Percentiles rank a stretch among this genome's conserved stretches.
Conservation (phyloP, 2,888 invertebrate genomes). For the Saturnia japonica region DNA sequence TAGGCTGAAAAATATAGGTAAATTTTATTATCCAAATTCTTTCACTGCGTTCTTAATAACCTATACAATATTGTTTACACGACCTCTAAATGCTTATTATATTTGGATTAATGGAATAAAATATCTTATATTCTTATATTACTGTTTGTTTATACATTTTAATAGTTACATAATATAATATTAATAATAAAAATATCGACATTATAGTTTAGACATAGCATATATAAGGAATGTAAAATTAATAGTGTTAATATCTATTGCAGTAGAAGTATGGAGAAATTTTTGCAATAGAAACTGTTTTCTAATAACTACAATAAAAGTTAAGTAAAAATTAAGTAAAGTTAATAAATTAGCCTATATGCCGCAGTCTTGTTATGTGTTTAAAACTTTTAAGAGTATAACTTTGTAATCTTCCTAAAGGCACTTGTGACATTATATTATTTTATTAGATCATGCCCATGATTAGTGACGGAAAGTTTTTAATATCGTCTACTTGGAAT, state of each 20-base stretch:
- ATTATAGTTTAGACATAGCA: background rate
- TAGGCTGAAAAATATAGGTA: background rate
- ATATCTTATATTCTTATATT: background rate
- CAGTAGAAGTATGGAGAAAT: background rate
- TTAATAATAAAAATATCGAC: background rate
- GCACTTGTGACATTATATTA: background rate
- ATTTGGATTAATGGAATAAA: background rate
- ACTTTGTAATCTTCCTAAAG: background rate
- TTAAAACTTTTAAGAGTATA: background rate
- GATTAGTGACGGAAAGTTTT: background rate
- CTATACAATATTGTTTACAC: background rate
- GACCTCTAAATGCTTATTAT: background rate
- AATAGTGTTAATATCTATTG: background rate
- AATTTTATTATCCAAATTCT: background rate
- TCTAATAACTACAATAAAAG: background rate
- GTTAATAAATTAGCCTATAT: too few species aligned
- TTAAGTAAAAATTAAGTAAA: background rate
- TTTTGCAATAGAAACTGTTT: background rate
- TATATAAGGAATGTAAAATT: slow-evolving; percentile 8
- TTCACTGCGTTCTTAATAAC: background rate
- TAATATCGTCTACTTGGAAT: background rate
- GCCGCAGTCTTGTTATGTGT: background rate
- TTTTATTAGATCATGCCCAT: background rate
- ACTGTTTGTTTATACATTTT: background rate
- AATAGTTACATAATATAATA: background rate